Base-by-base conservation (phyloP, 2,888 invertebrate species). In the Caenorhabditis sulstoni region DNA sequence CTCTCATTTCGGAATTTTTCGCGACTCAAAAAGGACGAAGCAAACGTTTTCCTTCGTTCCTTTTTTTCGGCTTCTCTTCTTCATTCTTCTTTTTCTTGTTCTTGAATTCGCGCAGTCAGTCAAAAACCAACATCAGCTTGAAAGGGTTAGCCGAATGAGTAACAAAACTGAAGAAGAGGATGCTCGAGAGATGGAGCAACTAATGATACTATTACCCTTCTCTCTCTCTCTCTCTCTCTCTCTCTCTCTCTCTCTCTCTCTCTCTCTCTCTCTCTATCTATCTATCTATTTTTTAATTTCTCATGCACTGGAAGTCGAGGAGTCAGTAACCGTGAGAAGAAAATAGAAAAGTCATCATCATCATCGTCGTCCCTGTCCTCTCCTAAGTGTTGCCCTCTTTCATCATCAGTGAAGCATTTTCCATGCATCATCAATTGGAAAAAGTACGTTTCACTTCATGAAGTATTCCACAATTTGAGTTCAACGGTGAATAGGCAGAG, bases 391-490 rank as follows among this genome's bases (percentile, higher is more conserved):
- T 7, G 29, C 29, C 29, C 29, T 29, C 29, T 39, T 59, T 22
- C 35, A 41, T 59, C 68, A 52, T 68, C 59, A 16, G 22, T 18
- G 68, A 68, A 68, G 59, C 68, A 68, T 68, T 68, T 68, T 52
- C 29, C 59, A 68, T 68, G 68, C 68, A 68, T 68, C 45, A 68
- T 52, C 59, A 68, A 68, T 59, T 59, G 49, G 22, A 41, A 45
- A 57, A 58, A 68, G 59, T 68, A 52, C 68, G 45, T 44, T 52
- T 57, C 35, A 41, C n/a, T 18, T 7, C 20, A 49, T 18, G 29
- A 52, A 68, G 44, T 52, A 52, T 52, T 47, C 57, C 37, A 4
- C 37, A 49, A 47, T 20, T 39, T 29, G 7, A 14, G 22, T 9
- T 35, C 35, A 14, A 23, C 44, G n/a, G 12, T 7, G 29, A 29